Evolutionary conservation across 2,888 invertebrate species (phyloP), one percentile per base, ranked within the genome.

Genomic region (Torymus texanus): DNA sequence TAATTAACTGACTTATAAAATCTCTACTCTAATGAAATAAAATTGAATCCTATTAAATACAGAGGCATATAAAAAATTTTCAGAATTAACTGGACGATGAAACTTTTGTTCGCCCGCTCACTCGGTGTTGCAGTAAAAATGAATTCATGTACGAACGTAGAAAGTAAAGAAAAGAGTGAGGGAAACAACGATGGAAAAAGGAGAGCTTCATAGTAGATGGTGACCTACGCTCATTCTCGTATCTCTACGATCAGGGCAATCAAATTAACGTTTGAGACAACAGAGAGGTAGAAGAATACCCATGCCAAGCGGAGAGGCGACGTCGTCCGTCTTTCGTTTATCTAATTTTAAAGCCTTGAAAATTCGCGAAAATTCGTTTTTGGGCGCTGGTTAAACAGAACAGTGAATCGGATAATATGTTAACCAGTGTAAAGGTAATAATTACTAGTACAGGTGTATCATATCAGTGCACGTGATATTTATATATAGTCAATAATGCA

Each of bases 361-460:
- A 66, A 65, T 21, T 72, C 59, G 53, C 65, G 66, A 71, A 72
- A 24, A 18, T 14, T 53, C 10, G 18, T 24, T 41, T 16, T 29
- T 12, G 18, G 18, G 16, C 56, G 71, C 18, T 71, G 51, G 16
- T 51, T 14, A 8, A 62, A 13, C 24, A 16, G 53, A 58, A 61
- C 55, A 29, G 68, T 41, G 56, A 8, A 72, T 65, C n/a, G 0
- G 41, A 55, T 72, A 62, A 72, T 65, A 72, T 24, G 18, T 68
- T 67, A 61, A 66, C 13, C 29, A 75, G 59, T 73, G 74, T 61
- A 75, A 66, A 29, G 29, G 29, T 3, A 29, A 29, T 61, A 61
- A 71, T 29, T 71, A 70, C 58, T 78, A 55, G 50, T 76, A 53
- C 72, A 72, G 61, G 66, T 51, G 53, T 63, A 21, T 62, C 61